Evolutionary conservation across 2,888 invertebrate genomes (phyloP).

Genomic region (Mylabris sibirica): DNA sequence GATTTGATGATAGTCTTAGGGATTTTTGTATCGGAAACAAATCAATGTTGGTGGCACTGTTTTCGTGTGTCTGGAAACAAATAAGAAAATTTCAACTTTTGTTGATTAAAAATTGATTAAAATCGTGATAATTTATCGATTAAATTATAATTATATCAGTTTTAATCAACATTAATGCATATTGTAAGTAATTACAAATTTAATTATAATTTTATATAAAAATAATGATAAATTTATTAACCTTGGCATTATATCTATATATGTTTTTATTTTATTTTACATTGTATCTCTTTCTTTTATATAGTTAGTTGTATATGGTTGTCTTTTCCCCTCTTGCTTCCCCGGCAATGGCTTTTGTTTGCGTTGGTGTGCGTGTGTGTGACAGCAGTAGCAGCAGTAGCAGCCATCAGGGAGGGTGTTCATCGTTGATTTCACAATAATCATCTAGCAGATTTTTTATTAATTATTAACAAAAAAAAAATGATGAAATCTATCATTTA

Average conservation of each 20-base stretch:
- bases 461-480: slow-evolving; percentile 22
- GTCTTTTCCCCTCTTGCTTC: neutral
- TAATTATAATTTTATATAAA: neutral
- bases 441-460: slow-evolving; percentile 42
- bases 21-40: too few species aligned
- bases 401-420: slow-evolving; percentile 46
- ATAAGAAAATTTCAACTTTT: too few species aligned
- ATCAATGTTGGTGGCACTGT: too few species aligned
- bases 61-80: too few species aligned
- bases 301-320: neutral
- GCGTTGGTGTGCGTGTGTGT: neutral
- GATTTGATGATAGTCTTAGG: too few species aligned
- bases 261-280: neutral
- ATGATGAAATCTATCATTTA: slow-evolving; percentile 10
- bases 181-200: neutral
- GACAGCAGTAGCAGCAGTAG: neutral
- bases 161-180: neutral
- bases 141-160: too few species aligned
- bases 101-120: too few species aligned
- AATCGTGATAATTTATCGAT: too few species aligned
- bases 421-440: slow-evolving; percentile 54
- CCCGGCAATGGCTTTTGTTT: neutral
- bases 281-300: neutral
- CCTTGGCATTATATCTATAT: neutral
- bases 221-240: neutral